These are phyloP conservation scores for Neocrepidodera transversa DNA, from an alignment of 2,888 invertebrate species.

Conservation along the genomic window DNA sequence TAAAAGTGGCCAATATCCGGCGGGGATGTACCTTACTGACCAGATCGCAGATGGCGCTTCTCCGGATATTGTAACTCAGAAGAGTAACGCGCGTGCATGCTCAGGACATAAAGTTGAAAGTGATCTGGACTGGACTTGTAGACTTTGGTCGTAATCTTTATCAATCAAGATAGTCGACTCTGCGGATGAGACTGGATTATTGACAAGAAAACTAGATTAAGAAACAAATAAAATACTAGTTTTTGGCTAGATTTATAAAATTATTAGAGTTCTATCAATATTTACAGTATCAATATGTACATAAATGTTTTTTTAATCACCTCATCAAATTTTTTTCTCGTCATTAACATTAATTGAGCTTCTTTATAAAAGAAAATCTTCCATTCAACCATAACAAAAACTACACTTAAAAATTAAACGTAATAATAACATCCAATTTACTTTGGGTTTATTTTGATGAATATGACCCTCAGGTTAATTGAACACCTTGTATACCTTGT, in stretches of 20 bases:
- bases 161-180: no score
- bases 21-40: conserved; percentile 31
- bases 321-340: no score
- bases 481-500: conserved; percentile 35
- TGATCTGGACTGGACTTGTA: conserved; percentile 26
- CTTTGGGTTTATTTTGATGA: conserved; percentile 31
- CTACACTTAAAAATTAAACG: conserved; percentile 13
- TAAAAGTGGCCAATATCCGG: conserved; percentile 63
- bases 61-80: conserved; percentile 54
- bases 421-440: conserved; percentile 13
- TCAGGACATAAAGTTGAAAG: conserved; percentile 49
- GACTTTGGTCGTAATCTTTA: conserved; percentile 31
- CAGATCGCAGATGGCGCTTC: conserved; percentile 51
- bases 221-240: no score
- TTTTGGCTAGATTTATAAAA: no score
- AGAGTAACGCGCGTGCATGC: conserved; percentile 50
- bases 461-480: conserved; percentile 41
- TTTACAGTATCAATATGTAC: no score
- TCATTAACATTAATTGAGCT: no score
- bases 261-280: no score
- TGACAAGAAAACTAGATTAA: no score
- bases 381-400: conserved; percentile 22
- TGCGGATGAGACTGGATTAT: conserved; percentile 4
- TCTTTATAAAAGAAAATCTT: neutral
- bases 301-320: no score